phyloP scores from a whole-genome alignment of 2,888 invertebrate genomes.

The Andrena haemorrhoa region DNA sequence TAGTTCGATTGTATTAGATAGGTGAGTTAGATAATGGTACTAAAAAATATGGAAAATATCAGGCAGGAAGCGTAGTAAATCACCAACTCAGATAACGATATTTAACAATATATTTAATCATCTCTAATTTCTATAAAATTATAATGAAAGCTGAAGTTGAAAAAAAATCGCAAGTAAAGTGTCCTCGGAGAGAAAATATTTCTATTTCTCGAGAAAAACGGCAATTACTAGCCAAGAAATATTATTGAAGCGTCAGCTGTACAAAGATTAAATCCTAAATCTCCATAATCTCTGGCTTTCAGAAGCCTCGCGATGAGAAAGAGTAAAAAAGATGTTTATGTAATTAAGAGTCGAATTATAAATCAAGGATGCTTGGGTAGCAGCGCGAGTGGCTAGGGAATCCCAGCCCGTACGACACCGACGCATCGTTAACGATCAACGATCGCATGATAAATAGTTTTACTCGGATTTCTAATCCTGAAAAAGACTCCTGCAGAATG shows the following conservation, averaged over 20 bases:
- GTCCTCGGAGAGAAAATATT: no score
- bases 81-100: no score
- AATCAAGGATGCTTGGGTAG: constrained; percentile 13
- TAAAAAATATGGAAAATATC: no score
- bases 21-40: no score
- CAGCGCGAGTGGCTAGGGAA: constrained; percentile 3
- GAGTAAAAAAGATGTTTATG: background rate
- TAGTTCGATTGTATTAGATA: no score
- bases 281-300: constrained; percentile 26
- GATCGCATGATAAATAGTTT: constrained; percentile 48
- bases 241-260: background rate
- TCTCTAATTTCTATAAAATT: no score
- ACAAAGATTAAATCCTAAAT: constrained; percentile 4
- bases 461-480: constrained; percentile 51
- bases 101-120: no score
- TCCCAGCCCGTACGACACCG: constrained; percentile 28
- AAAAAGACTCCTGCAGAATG: constrained; percentile 41
- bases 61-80: no score
- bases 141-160: no score
- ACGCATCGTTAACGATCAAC: constrained; percentile 39
- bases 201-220: background rate
- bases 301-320: background rate
- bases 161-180: no score
- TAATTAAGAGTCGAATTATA: constrained; percentile 24
- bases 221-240: background rate